Percentiles rank a stretch among this genome's conserved stretches.
Evolutionary conservation across 2,888 invertebrate genomes (phyloP).

Genomic region (Plagiodera versicolora): DNA sequence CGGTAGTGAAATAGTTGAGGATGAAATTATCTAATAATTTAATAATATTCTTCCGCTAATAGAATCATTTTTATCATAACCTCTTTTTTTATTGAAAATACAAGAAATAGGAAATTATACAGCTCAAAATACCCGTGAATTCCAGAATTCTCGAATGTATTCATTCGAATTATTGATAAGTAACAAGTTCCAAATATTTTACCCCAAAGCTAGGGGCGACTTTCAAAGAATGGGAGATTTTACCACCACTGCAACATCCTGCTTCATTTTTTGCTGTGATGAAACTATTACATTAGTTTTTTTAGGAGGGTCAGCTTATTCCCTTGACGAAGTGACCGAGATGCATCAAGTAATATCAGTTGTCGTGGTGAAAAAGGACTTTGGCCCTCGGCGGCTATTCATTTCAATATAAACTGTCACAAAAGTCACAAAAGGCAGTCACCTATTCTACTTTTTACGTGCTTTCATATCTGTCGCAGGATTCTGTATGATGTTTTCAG

Average conservation of each 20-base stretch:
- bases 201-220: no score
- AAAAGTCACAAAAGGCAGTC: slow-evolving; percentile 35
- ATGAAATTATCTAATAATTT: no score
- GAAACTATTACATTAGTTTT: slow-evolving; percentile 57
- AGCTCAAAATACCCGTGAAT: no score
- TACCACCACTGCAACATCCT: slow-evolving; percentile 20
- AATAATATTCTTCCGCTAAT: no score
- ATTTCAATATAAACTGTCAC: slow-evolving; percentile 56
- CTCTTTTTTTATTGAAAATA: no score
- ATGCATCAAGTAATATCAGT: slow-evolving; percentile 58
- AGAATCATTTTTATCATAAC: no score
- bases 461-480: slow-evolving; percentile 31
- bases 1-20: no score
- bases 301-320: slow-evolving; percentile 47
- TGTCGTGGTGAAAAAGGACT: slow-evolving; percentile 51
- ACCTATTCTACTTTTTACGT: slow-evolving; percentile 24
- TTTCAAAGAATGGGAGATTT: no score
- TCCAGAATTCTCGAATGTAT: no score
- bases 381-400: slow-evolving; percentile 53
- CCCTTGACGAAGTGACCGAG: slow-evolving; percentile 55
- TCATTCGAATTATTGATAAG: no score
- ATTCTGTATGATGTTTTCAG: slow-evolving; percentile 29
- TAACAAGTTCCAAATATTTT: no score
- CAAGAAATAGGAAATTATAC: no score
- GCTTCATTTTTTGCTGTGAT: slow-evolving; percentile 50